A percentile compares a stretch with the other conserved stretches of the same genome.
Evolutionary conservation across 2,797 vertebrate genomes (phyloP).

Genomic region (Neosalanx taihuensis): DNA sequence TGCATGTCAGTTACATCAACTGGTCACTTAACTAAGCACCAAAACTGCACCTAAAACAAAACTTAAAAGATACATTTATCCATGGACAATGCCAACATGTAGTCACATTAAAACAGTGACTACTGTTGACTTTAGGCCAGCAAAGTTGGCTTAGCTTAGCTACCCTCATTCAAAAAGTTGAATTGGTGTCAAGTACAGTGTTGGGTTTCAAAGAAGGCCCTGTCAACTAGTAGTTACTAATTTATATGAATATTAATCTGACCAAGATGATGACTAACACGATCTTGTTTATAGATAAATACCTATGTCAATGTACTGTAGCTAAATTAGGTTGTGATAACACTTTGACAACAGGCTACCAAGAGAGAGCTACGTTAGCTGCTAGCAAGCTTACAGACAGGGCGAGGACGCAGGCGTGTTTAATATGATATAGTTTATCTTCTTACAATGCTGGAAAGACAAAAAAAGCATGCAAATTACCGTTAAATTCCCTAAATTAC

Average conservation of each 20-base stretch:
- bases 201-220: too few species aligned
- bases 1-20: background rate
- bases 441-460: background rate
- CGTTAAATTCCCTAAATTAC: constrained; percentile 1
- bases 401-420: constrained; percentile 5
- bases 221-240: too few species aligned
- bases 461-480: background rate
- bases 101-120: background rate
- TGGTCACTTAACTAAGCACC: background rate
- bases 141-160: background rate
- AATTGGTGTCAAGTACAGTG: too few species aligned
- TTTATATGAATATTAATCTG: too few species aligned
- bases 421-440: background rate
- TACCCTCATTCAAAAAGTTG: too few species aligned
- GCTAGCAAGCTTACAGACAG: background rate
- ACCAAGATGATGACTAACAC: too few species aligned
- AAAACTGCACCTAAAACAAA: background rate
- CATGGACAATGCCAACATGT: background rate
- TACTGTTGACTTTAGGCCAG: background rate
- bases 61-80: background rate
- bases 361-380: too few species aligned
- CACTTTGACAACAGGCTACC: background rate
- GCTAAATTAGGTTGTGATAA: too few species aligned
- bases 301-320: too few species aligned
- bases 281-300: too few species aligned